phyloP scores from a whole-genome alignment of 2,888 invertebrate species.

The Eulithis testata region DNA sequence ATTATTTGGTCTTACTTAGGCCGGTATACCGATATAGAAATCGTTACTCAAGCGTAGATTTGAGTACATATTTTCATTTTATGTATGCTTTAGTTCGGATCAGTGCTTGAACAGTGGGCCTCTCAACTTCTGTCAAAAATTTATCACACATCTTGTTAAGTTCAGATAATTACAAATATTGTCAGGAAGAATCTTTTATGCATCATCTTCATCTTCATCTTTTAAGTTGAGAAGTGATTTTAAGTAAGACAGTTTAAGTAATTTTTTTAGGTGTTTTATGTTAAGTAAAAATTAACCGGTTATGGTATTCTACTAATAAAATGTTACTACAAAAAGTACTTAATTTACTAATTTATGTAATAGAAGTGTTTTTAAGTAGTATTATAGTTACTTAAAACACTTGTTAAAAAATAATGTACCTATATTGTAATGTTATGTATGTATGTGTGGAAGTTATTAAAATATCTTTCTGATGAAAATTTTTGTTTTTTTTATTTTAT shows the following conservation, averaged over 20 bases:
- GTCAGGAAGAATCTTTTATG: no score
- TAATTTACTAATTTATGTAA: constrained; percentile 57
- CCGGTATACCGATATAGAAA: no score
- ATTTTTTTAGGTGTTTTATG: neutral
- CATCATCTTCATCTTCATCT: no score
- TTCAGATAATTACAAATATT: no score
- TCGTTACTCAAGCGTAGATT: no score
- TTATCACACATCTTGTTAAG: no score
- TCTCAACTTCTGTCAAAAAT: no score
- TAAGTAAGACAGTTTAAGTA: neutral
- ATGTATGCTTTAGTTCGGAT: no score
- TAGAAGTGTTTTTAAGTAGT: constrained; percentile 1
- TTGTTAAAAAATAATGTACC: constrained; percentile 43
- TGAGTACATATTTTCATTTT: no score
- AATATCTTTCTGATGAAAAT: constrained; percentile 49
- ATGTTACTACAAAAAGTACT: constrained; percentile 53
- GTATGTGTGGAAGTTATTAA: constrained; percentile 53
- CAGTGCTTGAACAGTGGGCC: no score
- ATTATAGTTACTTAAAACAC: constrained; percentile 40
- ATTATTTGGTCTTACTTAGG: no score
- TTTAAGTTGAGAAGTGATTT: neutral
- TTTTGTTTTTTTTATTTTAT: constrained; percentile 31
- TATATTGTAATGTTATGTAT: constrained; percentile 28
- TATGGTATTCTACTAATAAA: constrained; percentile 8
- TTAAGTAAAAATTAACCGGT: neutral